These are phyloP conservation scores for Lutjanus argentimaculatus DNA, from an alignment of 2,797 vertebrate genomes.

Conservation along the genomic window DNA sequence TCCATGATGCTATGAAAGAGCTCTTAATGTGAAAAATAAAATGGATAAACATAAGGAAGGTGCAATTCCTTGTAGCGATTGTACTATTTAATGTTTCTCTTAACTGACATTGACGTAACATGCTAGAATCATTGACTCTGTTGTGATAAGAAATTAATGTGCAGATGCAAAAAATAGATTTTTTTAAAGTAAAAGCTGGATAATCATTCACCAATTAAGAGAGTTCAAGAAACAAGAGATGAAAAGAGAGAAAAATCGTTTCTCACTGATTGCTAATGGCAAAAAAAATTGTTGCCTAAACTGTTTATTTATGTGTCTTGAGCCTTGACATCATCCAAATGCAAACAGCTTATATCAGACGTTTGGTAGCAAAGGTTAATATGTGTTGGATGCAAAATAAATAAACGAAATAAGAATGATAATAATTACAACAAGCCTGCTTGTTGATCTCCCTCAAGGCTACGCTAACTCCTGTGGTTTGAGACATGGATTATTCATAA, in stretches of 20 bases:
- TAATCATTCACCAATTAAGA: not conserved
- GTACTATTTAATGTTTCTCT: slow-evolving; percentile 1
- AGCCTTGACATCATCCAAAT: slow-evolving; percentile 50
- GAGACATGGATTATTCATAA: slow-evolving; percentile 78
- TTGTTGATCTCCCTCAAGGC: slow-evolving; percentile 67
- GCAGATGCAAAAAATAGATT: not conserved
- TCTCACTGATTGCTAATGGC: slow-evolving; percentile 52
- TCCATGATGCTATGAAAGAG: slow-evolving; percentile 29
- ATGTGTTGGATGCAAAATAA: slow-evolving; percentile 52
- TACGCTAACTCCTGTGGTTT: slow-evolving; percentile 60
- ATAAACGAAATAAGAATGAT: slow-evolving; percentile 42
- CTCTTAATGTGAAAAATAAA: slow-evolving; percentile 11
- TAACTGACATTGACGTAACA: not conserved
- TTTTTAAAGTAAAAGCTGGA: not conserved
- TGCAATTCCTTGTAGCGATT: not conserved
- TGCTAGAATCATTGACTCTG: not conserved
- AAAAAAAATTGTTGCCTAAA: slow-evolving; percentile 50
- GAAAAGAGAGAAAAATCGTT: not conserved
- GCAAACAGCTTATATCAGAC: slow-evolving; percentile 63
- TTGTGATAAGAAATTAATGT: not conserved
- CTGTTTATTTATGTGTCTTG: slow-evolving; percentile 58
- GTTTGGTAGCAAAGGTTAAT: slow-evolving; percentile 50
- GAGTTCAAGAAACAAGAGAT: not conserved
- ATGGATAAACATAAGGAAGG: not conserved
- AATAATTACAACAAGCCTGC: slow-evolving; percentile 61